Evolutionary conservation across 2,888 invertebrate genomes (phyloP).

Genomic region (Ligdia adustata): DNA sequence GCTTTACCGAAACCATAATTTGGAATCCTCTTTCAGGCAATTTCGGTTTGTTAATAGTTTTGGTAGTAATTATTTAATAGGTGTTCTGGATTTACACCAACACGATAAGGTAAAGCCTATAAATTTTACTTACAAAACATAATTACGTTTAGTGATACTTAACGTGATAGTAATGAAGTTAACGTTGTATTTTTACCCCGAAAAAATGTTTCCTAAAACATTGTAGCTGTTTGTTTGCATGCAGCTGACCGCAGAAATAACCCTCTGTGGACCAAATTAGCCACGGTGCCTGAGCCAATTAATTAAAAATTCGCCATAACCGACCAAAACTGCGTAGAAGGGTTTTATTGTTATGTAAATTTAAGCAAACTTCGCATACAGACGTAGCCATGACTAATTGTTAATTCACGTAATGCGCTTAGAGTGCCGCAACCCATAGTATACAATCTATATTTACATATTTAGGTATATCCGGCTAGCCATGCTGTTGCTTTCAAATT

Average conservation of each 20-base stretch:
- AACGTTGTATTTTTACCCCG: too few relatives aligned
- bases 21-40: too few relatives aligned
- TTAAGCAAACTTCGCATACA: conserved; percentile 78
- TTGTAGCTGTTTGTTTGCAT: conserved; percentile 3
- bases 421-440: conserved; percentile 46
- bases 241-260: conserved; percentile 60
- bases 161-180: too few relatives aligned
- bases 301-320: conserved; percentile 81
- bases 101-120: too few relatives aligned
- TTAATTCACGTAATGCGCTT: conserved; percentile 77
- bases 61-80: too few relatives aligned
- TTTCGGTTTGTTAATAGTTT: too few relatives aligned
- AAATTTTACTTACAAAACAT: too few relatives aligned
- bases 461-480: neutral
- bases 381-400: conserved; percentile 82
- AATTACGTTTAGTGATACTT: too few relatives aligned
- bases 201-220: conserved; percentile 1
- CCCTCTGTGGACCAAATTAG: conserved; percentile 57
- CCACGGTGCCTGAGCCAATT: conserved; percentile 78
- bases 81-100: too few relatives aligned
- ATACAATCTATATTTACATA: conserved; percentile 17
- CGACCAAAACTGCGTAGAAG: conserved; percentile 58
- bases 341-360: conserved; percentile 83
- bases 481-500: too few relatives aligned
- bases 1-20: too few relatives aligned